Evolutionary conservation across 2,797 vertebrate species (phyloP).

Genomic region (Gallinago solitaria): DNA sequence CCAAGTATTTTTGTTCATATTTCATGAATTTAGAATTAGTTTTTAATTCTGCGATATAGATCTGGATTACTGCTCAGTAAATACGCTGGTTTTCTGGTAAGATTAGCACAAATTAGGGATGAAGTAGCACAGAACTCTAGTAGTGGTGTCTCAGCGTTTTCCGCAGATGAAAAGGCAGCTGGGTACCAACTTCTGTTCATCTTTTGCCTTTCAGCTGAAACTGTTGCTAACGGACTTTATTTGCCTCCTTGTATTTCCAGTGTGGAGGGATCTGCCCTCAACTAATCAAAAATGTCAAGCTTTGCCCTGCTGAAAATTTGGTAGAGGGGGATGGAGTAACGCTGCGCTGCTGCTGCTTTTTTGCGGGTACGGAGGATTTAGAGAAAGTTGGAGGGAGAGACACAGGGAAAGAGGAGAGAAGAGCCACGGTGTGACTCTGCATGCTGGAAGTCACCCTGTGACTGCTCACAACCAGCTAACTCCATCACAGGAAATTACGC

Average conservation of each 20-base stretch:
- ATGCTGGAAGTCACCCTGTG: not conserved
- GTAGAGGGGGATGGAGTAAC: not conserved
- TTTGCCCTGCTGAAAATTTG: not conserved
- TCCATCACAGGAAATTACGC: not conserved
- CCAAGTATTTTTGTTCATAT: not conserved
- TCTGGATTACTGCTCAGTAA: not conserved
- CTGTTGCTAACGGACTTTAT: not conserved
- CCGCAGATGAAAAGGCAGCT: not conserved
- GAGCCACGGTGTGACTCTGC: not conserved
- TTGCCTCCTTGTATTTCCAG: not conserved
- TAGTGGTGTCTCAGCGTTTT: not conserved
- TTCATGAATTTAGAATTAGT: not conserved
- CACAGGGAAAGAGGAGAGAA: not conserved
- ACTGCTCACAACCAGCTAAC: not conserved
- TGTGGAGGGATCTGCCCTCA: not conserved
- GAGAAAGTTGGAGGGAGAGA: not conserved
- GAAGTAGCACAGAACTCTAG: not conserved
- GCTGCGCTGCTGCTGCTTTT: not conserved
- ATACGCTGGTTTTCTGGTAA: not conserved
- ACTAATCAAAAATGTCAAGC: not conserved
- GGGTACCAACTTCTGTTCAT: not conserved
- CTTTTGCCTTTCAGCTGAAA: not conserved
- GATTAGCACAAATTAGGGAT: not conserved
- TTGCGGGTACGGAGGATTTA: rapidly evolving
- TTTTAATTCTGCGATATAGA: not conserved